These are phyloP conservation scores for Heliconius nattereri DNA, from an alignment of 1,140 invertebrate genomes.

Conservation along the genomic window DNA sequence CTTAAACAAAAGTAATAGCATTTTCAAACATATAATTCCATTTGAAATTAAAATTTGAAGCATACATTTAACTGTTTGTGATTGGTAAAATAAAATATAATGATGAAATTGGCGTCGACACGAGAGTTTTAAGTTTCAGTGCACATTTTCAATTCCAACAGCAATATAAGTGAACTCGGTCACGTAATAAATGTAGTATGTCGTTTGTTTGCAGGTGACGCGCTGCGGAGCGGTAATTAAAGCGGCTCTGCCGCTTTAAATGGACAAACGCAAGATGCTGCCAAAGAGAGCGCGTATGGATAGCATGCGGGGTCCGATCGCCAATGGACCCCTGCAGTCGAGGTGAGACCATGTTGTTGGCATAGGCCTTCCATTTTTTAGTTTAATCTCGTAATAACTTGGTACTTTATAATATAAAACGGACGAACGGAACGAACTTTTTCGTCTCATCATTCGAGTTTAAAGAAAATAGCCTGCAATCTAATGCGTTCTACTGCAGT, in stretches of 20 bases:
- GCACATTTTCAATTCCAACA: neutral
- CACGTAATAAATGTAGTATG: slow-evolving; percentile 24
- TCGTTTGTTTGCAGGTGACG: slow-evolving; percentile 73
- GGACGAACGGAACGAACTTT: neutral
- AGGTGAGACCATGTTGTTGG: slow-evolving; percentile 63
- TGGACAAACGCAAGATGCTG: slow-evolving; percentile 85
- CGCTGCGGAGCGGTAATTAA: slow-evolving; percentile 75
- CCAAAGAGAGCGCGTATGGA: slow-evolving; percentile 85
- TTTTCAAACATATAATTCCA: neutral
- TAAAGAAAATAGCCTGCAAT: slow-evolving; percentile 16
- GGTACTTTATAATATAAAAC: neutral
- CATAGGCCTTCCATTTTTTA: neutral
- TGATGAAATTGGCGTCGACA: neutral
- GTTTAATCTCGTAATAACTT: neutral
- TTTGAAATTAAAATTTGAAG: neutral
- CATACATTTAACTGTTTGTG: neutral
- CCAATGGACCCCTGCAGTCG: slow-evolving; percentile 89
- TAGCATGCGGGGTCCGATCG: slow-evolving; percentile 83
- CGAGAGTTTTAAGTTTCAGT: neutral
- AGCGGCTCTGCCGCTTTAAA: slow-evolving; percentile 81
- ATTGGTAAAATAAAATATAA: neutral
- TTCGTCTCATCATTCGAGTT: neutral
- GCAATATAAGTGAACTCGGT: slow-evolving; percentile 11
- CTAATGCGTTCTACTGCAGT: slow-evolving; percentile 19
- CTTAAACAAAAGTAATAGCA: neutral